Base-by-base conservation (phyloP, 2,113 vertebrate species). In the Garra rufa region DNA sequence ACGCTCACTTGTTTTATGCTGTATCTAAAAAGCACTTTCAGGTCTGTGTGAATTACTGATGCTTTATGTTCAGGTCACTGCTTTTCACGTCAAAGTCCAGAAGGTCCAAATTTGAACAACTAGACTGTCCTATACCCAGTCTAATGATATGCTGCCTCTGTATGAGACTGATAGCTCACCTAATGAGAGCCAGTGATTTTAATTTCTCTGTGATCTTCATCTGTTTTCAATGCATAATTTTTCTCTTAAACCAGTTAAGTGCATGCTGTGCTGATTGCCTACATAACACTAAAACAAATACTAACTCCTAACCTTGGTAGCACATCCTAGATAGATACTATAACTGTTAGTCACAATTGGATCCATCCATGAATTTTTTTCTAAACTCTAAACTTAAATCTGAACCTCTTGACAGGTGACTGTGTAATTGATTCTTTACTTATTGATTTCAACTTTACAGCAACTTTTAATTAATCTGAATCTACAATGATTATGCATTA, bases 31-130 rank as follows among this genome's bases (percentile, higher is more conserved):
- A 8, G 69, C 30, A 57, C 67, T n/a, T 41, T 19, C 43, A 21
- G 71, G 70, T 76, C 28, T 21, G 85, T 57, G 67, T 48, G 28
- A 30, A 65, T 80, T 80, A 79, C 26, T 28, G 15, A 43, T 80
- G 55, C 38, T 46, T 65, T 28, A 43, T 38, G 7, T 38, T 43
- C 76, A 67, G 24, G 61, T 34, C 59, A 76, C 46, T 59, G 61
- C 24, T 61, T 76, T 57, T 76, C 34, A 30, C 11, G 9, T 76
- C 5, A 69, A 9, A 43, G 74, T 78, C 41, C 43, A 65, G 46
- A 26, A 75, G 2, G n/a, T 41, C 63, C 8, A 67, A 67, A 67
- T 9, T 55, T 41, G 9, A 21, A 71, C 38, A 44, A 26, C 59
- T 50, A 30, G 61, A 65, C n/a, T 41, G 38, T 24, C 26, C 28